phyloP scores from a whole-genome alignment of 1,140 invertebrate genomes.

The Ceratitis capitata region DNA sequence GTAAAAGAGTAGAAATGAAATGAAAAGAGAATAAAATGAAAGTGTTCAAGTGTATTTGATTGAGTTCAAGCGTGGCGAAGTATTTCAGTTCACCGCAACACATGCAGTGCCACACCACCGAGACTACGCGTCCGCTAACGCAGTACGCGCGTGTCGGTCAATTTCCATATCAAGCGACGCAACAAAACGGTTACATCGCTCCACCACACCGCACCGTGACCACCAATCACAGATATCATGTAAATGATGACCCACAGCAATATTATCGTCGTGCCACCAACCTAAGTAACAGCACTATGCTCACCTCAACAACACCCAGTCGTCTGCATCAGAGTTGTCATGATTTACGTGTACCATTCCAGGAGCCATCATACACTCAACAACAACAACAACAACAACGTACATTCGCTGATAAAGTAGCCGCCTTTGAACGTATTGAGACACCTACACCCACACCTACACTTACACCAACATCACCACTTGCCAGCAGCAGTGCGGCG shows the following conservation, averaged over 20 bases:
- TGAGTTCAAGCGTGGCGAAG: background rate
- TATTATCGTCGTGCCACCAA: background rate
- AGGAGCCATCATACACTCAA: background rate
- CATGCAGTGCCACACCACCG: background rate
- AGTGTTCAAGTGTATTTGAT: background rate
- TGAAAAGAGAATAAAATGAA: constrained; percentile 12
- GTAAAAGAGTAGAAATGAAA: background rate
- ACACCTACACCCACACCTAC: no score
- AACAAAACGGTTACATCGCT: background rate
- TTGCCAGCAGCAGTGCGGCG: no score
- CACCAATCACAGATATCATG: constrained; percentile 7
- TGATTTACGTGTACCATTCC: background rate
- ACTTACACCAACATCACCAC: no score
- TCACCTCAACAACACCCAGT: constrained; percentile 5
- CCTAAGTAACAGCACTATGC: background rate
- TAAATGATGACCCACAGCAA: background rate
- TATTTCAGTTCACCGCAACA: background rate
- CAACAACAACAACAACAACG: background rate
- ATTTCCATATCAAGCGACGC: background rate
- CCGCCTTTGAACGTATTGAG: background rate
- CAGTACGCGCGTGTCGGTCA: constrained; percentile 14
- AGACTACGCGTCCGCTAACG: background rate
- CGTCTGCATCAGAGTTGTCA: background rate
- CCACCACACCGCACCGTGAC: background rate
- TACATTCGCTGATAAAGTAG: background rate